phyloP scores from a whole-genome alignment of 1,140 invertebrate species.

The Psilanteris sp. region DNA sequence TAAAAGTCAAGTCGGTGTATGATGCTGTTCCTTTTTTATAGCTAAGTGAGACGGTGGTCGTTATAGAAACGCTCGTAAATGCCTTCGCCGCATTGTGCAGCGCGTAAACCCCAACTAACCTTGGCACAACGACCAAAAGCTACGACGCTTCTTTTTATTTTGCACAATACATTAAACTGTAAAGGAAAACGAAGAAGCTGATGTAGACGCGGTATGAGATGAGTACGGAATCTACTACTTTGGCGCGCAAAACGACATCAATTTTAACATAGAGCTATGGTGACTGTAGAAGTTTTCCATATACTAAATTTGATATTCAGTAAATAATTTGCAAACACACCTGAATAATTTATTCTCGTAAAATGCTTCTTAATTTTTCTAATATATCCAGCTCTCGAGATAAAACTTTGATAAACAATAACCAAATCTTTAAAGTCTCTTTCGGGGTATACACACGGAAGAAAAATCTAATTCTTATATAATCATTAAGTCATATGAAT shows the following conservation, averaged over 20 bases:
- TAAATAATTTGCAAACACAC: slow-evolving; percentile 32
- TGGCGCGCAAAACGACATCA: slow-evolving; percentile 1
- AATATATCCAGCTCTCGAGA: not conserved
- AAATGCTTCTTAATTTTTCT: slow-evolving; percentile 15
- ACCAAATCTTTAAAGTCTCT: no score
- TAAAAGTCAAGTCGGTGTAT: slow-evolving; percentile 41
- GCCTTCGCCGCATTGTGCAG: slow-evolving; percentile 46
- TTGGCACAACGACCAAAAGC: slow-evolving; percentile 51
- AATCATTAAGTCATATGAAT: no score
- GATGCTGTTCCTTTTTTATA: slow-evolving; percentile 52
- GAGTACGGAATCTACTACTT: slow-evolving; percentile 3
- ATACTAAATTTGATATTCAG: slow-evolving; percentile 27
- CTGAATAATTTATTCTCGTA: not conserved
- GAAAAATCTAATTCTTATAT: no score
- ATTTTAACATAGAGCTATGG: slow-evolving; percentile 24
- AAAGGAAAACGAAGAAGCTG: slow-evolving; percentile 21
- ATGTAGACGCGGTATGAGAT: slow-evolving; percentile 11
- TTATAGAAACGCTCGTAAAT: slow-evolving; percentile 60
- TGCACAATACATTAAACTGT: slow-evolving; percentile 56
- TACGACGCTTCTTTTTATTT: slow-evolving; percentile 41
- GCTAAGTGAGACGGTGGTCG: slow-evolving; percentile 57
- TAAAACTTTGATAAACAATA: no score
- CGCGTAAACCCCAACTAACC: slow-evolving; percentile 46
- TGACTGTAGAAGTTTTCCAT: slow-evolving; percentile 2
- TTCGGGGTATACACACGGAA: no score